Evolutionary conservation across 2,113 vertebrate species (phyloP).

Genomic region (Uropsilus gracilis): DNA sequence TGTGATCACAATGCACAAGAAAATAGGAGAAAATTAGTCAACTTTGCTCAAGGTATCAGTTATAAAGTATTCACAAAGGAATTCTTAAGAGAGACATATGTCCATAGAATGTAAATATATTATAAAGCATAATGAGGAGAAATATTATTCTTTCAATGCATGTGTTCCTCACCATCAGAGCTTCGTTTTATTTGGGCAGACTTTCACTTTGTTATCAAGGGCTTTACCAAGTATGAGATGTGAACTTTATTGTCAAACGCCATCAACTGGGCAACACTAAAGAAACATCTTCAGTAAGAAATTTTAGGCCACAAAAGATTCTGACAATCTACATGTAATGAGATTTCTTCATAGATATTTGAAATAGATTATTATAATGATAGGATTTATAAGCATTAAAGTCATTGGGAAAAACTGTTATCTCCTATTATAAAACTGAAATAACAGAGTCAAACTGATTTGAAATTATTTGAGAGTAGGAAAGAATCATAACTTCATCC

Average conservation of each 20-base stretch:
- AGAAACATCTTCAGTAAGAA: neutral
- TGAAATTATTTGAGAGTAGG: neutral
- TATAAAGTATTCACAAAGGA: neutral
- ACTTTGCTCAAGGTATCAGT: neutral
- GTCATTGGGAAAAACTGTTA: neutral
- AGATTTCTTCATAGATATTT: neutral
- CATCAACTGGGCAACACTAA: neutral
- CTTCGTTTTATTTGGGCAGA: neutral
- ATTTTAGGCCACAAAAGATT: neutral
- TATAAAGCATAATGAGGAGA: neutral
- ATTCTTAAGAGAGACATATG: neutral
- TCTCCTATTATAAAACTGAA: constrained; percentile 8
- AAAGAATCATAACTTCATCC: neutral
- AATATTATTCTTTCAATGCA: neutral
- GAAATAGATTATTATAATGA: neutral
- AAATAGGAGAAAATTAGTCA: neutral
- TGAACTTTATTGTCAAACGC: neutral
- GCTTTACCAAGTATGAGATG: neutral
- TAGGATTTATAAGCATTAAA: neutral
- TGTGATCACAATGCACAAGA: neutral
- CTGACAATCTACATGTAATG: neutral
- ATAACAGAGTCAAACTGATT: neutral
- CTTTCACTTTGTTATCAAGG: neutral
- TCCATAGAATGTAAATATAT: neutral
- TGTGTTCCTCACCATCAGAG: neutral